Conservation (phyloP, 2,113 vertebrate species). For the Nyctereutes procyonoides region DNA sequence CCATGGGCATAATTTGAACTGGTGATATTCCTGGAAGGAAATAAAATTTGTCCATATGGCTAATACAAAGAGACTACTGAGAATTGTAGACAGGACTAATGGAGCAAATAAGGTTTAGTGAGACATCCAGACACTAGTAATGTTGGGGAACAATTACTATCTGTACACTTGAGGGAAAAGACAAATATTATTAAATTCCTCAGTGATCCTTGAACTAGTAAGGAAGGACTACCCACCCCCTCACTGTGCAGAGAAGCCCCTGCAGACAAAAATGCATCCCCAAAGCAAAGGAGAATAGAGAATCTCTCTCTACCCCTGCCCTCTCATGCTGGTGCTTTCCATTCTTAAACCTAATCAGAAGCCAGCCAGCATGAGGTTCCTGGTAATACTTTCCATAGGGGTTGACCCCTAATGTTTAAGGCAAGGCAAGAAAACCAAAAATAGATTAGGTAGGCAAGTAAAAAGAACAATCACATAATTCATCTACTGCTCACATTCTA, state of each 20-base stretch:
- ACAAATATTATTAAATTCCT: not conserved
- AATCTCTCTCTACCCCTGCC: not conserved
- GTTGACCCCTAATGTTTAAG: not conserved
- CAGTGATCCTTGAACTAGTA: not conserved
- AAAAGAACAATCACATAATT: not conserved
- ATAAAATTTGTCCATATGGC: not conserved
- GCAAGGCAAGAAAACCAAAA: not conserved
- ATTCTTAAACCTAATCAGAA: not conserved
- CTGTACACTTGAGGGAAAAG: not conserved
- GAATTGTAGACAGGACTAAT: not conserved
- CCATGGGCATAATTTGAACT: not conserved
- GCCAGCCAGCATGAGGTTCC: accelerated
- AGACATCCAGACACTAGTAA: not conserved
- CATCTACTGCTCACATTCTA: not conserved
- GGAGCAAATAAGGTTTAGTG: not conserved
- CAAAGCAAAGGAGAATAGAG: not conserved
- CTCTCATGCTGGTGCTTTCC: not conserved
- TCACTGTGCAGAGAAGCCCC: not conserved
- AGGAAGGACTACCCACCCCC: not conserved
- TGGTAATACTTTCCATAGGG: not conserved
- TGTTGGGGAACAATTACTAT: not conserved
- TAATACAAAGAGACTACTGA: not conserved
- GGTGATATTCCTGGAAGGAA: not conserved
- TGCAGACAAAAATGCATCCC: not conserved
- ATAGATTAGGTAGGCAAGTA: not conserved